A percentile compares a stretch with the other conserved stretches of the same genome.
phyloP scores from a whole-genome alignment of 1,140 invertebrate genomes.

The Anastatus disparis region DNA sequence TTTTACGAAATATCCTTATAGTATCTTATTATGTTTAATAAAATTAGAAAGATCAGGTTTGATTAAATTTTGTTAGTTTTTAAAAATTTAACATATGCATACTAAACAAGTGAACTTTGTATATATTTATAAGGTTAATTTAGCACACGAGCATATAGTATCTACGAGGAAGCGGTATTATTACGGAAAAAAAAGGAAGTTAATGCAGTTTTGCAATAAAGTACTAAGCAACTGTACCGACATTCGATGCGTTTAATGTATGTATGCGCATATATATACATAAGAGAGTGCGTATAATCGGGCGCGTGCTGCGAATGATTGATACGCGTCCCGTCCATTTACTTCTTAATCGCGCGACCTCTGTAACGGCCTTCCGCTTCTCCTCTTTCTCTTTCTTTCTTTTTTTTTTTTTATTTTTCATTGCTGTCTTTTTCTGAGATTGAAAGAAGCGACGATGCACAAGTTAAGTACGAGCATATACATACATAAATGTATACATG shows the following conservation, averaged over 20 bases:
- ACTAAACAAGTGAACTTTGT: too few relatives aligned
- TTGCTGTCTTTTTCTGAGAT: too few relatives aligned
- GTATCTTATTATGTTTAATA: too few relatives aligned
- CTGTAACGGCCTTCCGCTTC: slow-evolving; percentile 18
- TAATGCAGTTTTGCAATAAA: neutral
- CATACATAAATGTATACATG: too few relatives aligned
- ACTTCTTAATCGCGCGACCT: slow-evolving; percentile 46
- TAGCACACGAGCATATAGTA: too few relatives aligned
- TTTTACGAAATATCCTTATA: too few relatives aligned
- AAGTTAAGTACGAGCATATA: too few relatives aligned
- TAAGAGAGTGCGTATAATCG: slow-evolving; percentile 34
- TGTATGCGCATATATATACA: neutral
- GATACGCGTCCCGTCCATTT: slow-evolving; percentile 42
- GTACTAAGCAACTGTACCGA: neutral
- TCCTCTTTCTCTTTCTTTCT: slow-evolving; percentile 21
- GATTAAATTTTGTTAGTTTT: too few relatives aligned
- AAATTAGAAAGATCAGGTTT: too few relatives aligned
- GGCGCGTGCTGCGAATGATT: slow-evolving; percentile 50
- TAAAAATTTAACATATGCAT: too few relatives aligned
- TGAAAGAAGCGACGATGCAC: too few relatives aligned
- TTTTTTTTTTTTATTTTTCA: neutral
- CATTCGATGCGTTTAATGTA: slow-evolving; percentile 2
- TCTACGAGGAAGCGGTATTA: slow-evolving; percentile 3
- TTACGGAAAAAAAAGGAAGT: neutral
- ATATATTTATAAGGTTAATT: too few relatives aligned